phyloP scores from a whole-genome alignment of 1,140 invertebrate genomes.

The Nilaparvata lugens region DNA sequence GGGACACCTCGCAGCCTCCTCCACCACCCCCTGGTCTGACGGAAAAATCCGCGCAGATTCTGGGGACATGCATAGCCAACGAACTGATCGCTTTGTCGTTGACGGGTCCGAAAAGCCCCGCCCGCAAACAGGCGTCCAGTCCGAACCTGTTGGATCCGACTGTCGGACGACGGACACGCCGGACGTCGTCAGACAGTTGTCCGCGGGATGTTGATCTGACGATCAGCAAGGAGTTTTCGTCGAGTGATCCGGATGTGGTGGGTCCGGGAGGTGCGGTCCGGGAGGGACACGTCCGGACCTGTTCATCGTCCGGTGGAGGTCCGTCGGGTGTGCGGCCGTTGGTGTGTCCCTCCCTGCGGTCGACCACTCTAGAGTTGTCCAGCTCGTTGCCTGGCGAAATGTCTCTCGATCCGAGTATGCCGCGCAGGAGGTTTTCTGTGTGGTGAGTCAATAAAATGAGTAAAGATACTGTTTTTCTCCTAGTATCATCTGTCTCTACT shows the following conservation, averaged over 20 bases:
- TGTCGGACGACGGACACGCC: background rate
- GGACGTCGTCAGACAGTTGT: slow-evolving; percentile 12
- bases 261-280: background rate
- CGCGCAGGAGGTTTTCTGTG: slow-evolving; percentile 40
- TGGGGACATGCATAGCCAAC: slow-evolving; percentile 13
- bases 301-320: slow-evolving; percentile 9
- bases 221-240: slow-evolving; percentile 16
- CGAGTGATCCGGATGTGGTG: slow-evolving; percentile 19
- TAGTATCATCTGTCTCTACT: too few species aligned
- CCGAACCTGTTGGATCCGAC: slow-evolving; percentile 15
- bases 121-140: slow-evolving; percentile 17
- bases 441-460: slow-evolving; percentile 37
- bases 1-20: slow-evolving; percentile 3
- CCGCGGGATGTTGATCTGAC: slow-evolving; percentile 1
- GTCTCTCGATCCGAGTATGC: slow-evolving; percentile 26
- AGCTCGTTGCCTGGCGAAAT: slow-evolving; percentile 30
- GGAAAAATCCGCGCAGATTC: slow-evolving; percentile 9
- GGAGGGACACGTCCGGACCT: slow-evolving; percentile 10
- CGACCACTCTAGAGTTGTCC: slow-evolving; percentile 23
- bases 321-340: slow-evolving; percentile 19
- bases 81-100: slow-evolving; percentile 13
- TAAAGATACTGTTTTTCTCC: too few species aligned
- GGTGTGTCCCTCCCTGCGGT: slow-evolving; percentile 28
- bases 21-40: slow-evolving; percentile 1
- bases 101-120: slow-evolving; percentile 10